phyloP scores from a whole-genome alignment of 2,797 vertebrate genomes.

The Sebastes oblongus region DNA sequence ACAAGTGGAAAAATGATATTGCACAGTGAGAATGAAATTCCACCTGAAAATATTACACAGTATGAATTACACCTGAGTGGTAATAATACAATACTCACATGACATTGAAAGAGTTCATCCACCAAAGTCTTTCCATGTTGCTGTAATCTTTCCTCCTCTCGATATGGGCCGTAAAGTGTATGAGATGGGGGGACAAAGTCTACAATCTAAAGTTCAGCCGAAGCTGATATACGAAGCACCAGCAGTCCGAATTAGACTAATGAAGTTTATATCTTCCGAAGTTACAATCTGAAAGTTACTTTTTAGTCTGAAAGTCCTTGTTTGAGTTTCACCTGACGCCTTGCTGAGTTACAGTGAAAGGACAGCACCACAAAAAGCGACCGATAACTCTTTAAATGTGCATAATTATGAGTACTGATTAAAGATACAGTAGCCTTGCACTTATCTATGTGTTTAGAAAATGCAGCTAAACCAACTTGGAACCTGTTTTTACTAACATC shows the following conservation, averaged over 20 bases:
- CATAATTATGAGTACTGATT: background rate
- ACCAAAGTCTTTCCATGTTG: background rate
- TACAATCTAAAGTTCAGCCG: background rate
- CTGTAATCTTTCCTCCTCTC: background rate
- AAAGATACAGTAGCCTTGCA: background rate
- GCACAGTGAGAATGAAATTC: too few species aligned
- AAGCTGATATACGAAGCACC: background rate
- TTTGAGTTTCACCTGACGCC: background rate
- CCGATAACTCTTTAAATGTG: background rate
- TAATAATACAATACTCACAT: background rate
- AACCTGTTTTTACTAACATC: background rate
- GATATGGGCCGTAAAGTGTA: accelerated
- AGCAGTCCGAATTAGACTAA: background rate
- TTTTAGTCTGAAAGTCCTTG: background rate
- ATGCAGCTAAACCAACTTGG: background rate
- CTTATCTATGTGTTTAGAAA: background rate
- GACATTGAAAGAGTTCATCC: background rate
- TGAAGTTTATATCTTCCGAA: background rate
- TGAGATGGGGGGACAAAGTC: background rate
- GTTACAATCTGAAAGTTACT: background rate
- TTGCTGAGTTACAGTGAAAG: background rate
- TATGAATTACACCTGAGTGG: too few species aligned
- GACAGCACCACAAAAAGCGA: background rate
- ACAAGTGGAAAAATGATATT: too few species aligned
- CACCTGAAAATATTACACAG: too few species aligned